phyloP scores from a whole-genome alignment of 2,888 invertebrate genomes.

The Pandemis heparana region DNA sequence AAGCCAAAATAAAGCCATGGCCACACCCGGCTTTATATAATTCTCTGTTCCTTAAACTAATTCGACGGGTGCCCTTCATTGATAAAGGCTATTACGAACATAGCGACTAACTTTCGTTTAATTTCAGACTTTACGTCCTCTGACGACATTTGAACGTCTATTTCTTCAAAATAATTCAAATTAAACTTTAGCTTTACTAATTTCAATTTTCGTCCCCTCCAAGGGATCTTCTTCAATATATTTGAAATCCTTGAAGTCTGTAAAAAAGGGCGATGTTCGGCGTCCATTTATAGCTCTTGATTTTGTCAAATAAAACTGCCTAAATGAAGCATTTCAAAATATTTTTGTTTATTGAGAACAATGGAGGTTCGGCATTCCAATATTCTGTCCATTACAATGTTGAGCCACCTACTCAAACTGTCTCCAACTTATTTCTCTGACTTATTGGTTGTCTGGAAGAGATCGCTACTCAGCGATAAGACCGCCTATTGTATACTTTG shows the following conservation, averaged over 20 bases:
- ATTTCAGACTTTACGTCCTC: not conserved
- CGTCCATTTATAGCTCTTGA: not conserved
- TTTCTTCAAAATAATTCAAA: conserved; percentile 2
- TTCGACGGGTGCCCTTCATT: not conserved
- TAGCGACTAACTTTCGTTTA: not conserved
- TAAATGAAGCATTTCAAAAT: not conserved
- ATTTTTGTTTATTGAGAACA: not conserved
- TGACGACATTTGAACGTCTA: conserved; percentile 2
- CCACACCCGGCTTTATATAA: not conserved
- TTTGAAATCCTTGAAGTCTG: not conserved
- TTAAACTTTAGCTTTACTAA: not conserved
- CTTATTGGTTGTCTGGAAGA: too few species aligned
- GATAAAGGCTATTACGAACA: not conserved
- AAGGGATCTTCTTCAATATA: not conserved
- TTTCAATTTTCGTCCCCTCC: not conserved
- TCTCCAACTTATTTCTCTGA: too few species aligned
- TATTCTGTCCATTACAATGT: not conserved
- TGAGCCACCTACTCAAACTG: too few species aligned
- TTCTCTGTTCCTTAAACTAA: conserved; percentile 1
- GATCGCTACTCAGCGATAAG: too few species aligned
- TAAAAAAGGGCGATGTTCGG: not conserved
- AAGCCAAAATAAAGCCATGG: too few species aligned
- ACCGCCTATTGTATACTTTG: too few species aligned
- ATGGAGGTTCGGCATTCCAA: not conserved
- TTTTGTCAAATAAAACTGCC: not conserved